Evolutionary conservation across 2,113 vertebrate species (phyloP).

Genomic region (Elgaria multicarinata): DNA sequence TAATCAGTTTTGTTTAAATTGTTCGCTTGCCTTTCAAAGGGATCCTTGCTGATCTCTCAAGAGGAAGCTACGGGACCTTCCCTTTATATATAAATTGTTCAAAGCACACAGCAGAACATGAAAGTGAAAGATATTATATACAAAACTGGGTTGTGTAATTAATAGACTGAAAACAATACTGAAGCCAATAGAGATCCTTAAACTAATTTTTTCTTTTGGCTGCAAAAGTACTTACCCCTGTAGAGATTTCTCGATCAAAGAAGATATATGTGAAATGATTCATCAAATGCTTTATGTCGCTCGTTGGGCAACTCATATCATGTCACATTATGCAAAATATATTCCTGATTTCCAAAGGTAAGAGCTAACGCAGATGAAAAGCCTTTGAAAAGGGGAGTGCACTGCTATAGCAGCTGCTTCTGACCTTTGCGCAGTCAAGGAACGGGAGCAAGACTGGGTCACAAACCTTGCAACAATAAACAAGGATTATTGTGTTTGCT

Average conservation of each 20-base stretch:
- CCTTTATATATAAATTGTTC: neutral
- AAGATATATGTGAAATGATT: conserved; percentile 1
- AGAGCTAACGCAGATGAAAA: conserved; percentile 27
- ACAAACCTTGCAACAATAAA: conserved; percentile 35
- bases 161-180: conserved; percentile 15
- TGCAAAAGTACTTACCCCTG: neutral
- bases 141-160: conserved; percentile 3
- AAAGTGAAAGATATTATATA: conserved; percentile 13
- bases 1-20: neutral
- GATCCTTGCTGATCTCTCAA: conserved; percentile 2
- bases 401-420: conserved; percentile 28
- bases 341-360: neutral
- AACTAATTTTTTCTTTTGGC: neutral
- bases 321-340: conserved; percentile 32
- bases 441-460: conserved; percentile 47
- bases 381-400: neutral
- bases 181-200: neutral
- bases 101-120: neutral
- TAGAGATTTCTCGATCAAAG: neutral
- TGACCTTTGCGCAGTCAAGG: conserved; percentile 30
- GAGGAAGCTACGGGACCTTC: conserved; percentile 13
- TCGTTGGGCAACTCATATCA: neutral
- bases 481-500: conserved; percentile 49
- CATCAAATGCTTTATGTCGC: neutral
- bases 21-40: conserved; percentile 18